phyloP scores from a whole-genome alignment of 2,113 vertebrate genomes.

The Gopherus evgoodei region DNA sequence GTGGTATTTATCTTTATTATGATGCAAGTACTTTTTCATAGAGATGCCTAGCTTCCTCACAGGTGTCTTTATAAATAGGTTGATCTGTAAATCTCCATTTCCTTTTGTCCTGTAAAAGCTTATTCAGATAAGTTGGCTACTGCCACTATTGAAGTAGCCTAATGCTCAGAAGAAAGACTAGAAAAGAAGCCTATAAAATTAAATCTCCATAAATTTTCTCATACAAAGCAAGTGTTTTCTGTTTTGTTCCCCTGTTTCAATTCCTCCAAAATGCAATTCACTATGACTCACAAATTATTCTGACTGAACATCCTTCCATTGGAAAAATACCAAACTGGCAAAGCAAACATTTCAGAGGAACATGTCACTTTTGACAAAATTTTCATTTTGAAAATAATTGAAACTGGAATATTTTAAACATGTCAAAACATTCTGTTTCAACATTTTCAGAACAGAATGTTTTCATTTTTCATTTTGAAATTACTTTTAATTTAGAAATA shows the following conservation, averaged over 20 bases:
- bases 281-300: not conserved
- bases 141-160: not conserved
- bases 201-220: not conserved
- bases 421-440: not conserved
- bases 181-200: not conserved
- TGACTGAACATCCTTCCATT: not conserved
- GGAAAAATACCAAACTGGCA: not conserved
- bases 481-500: not conserved
- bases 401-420: not conserved
- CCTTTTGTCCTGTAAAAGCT: not conserved
- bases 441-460: not conserved
- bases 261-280: not conserved
- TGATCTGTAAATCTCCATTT: not conserved
- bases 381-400: not conserved
- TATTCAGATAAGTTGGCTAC: not conserved
- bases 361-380: not conserved
- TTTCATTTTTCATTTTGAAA: not conserved
- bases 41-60: not conserved
- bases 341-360: not conserved
- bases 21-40: not conserved
- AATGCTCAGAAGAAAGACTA: not conserved
- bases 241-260: not conserved
- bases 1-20: not conserved
- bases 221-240: not conserved
- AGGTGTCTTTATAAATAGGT: not conserved